Evolutionary conservation across 2,888 invertebrate genomes (phyloP).

Genomic region (Polydrusus tereticollis): DNA sequence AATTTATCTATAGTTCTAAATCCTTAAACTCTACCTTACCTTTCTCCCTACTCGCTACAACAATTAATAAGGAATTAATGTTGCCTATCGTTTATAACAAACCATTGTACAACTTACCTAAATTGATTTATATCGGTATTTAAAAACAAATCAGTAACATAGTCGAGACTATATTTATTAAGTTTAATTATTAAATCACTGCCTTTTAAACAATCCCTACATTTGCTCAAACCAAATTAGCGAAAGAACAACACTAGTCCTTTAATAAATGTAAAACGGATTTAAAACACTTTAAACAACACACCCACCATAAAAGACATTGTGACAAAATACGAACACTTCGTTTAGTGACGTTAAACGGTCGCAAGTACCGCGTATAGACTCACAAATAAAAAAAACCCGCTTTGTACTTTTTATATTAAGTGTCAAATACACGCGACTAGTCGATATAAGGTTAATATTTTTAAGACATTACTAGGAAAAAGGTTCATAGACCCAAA

Average conservation of each 20-base stretch:
- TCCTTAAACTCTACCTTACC: background rate
- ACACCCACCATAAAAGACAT: constrained; percentile 28
- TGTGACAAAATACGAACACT: constrained; percentile 48
- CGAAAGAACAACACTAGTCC: background rate
- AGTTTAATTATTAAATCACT: background rate
- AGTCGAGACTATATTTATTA: background rate
- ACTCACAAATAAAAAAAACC: constrained; percentile 48
- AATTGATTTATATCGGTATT: background rate
- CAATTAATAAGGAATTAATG: background rate
- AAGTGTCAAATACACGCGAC: constrained; percentile 56
- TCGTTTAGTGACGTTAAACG: constrained; percentile 44
- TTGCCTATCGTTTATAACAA: background rate
- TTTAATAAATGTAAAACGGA: constrained; percentile 1
- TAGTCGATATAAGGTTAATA: constrained; percentile 65
- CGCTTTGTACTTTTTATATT: constrained; percentile 68
- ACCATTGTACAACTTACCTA: background rate
- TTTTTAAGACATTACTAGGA: constrained; percentile 63
- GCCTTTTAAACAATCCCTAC: background rate
- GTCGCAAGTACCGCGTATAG: constrained; percentile 46
- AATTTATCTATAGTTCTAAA: background rate
- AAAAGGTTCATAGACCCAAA: constrained; percentile 55
- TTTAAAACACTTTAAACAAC: constrained; percentile 1
- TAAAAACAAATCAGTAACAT: background rate
- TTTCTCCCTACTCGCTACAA: background rate
- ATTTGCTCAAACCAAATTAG: background rate